phyloP scores from a whole-genome alignment of 2,113 vertebrate species.

The Lonchura striata region DNA sequence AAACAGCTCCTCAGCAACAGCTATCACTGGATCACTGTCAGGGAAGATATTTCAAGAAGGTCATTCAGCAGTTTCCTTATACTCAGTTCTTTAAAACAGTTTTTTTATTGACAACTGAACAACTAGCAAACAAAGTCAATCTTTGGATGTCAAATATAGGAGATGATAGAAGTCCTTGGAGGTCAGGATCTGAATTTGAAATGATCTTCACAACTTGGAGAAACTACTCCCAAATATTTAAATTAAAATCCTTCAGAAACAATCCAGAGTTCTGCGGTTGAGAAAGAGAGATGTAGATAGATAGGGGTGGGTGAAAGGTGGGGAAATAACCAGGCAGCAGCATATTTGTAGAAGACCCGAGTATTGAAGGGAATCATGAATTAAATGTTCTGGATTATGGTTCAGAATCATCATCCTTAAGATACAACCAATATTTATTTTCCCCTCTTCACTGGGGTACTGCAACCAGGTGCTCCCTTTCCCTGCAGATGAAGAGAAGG shows the following conservation, averaged over 20 bases:
- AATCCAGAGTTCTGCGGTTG: neutral
- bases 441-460: neutral
- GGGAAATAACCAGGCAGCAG: neutral
- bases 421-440: neutral
- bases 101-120: neutral
- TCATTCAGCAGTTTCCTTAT: neutral
- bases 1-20: conserved; percentile 1
- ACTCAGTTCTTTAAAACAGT: neutral
- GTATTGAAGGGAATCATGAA: neutral
- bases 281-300: neutral
- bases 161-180: neutral
- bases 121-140: neutral
- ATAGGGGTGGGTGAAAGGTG: neutral
- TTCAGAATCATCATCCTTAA: neutral
- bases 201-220: neutral
- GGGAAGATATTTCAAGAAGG: neutral
- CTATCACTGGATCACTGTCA: neutral
- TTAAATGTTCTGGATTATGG: neutral
- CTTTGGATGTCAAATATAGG: neutral
- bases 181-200: neutral
- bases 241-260: neutral
- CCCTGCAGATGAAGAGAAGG: neutral
- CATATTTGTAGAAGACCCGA: neutral
- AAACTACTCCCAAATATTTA: neutral
- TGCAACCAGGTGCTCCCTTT: neutral